A percentile compares a stretch with the other conserved stretches of the same genome.
phyloP scores from a whole-genome alignment of 2,797 vertebrate genomes.

The Mustela erminea region DNA sequence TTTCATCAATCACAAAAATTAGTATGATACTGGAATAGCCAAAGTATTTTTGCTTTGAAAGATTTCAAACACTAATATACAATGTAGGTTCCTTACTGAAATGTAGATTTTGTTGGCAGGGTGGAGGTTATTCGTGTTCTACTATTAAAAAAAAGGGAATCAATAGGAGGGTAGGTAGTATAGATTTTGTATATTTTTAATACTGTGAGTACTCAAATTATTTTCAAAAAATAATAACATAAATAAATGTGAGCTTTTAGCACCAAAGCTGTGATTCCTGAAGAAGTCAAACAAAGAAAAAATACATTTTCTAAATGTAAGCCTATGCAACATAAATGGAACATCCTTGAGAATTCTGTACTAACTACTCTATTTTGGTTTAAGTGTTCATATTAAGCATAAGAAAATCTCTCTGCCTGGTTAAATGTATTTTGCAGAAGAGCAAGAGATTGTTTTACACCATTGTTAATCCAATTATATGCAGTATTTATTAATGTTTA shows the following conservation, averaged over 20 bases:
- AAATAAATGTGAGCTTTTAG: not conserved
- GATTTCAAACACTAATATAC: not conserved
- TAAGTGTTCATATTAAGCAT: not conserved
- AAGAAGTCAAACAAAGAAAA: not conserved
- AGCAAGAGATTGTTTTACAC: slow-evolving; percentile 38
- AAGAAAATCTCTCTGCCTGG: not conserved
- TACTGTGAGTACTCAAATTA: not conserved
- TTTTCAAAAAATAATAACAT: slow-evolving; percentile 22
- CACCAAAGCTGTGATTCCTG: not conserved
- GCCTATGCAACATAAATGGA: not conserved
- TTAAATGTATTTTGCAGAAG: not conserved
- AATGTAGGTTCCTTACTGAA: not conserved
- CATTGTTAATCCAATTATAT: slow-evolving; percentile 54
- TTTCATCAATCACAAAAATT: not conserved
- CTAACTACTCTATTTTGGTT: not conserved
- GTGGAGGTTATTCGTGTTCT: not conserved
- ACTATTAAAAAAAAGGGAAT: not conserved
- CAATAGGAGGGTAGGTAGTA: not conserved
- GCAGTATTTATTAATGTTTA: slow-evolving; percentile 54
- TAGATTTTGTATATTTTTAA: not conserved
- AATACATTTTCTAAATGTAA: not conserved
- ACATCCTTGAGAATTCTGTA: not conserved
- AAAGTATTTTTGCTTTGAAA: not conserved
- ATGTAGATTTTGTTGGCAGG: not conserved
- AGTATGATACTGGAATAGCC: not conserved